phyloP scores from a whole-genome alignment of 2,113 vertebrate genomes.

The Caracal caracal region DNA sequence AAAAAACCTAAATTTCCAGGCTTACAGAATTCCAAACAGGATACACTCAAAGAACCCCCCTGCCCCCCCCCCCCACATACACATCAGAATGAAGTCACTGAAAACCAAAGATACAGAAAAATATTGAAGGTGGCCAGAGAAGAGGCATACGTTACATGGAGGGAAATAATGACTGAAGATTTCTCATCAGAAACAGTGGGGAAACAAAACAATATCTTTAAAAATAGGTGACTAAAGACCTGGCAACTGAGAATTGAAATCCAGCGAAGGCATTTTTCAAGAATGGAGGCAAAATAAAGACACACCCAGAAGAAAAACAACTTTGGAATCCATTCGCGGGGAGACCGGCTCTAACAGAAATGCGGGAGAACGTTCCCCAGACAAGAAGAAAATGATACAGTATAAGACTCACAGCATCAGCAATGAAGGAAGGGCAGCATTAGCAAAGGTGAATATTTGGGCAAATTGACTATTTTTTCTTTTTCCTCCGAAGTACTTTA shows the following conservation, averaged over 20 bases:
- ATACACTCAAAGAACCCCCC: conserved; percentile 2
- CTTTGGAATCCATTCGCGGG: not conserved
- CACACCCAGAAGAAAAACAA: not conserved
- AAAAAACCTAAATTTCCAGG: not conserved
- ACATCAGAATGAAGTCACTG: not conserved
- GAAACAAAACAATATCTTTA: not conserved
- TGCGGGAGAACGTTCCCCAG: not conserved
- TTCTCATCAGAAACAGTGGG: not conserved
- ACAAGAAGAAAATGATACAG: not conserved
- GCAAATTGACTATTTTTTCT: not conserved
- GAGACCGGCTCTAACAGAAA: not conserved
- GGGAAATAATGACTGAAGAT: not conserved
- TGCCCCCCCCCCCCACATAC: not conserved
- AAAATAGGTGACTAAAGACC: not conserved
- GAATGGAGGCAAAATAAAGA: conserved; percentile 35
- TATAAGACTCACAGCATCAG: not conserved
- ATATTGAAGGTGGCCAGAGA: not conserved
- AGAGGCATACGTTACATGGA: not conserved
- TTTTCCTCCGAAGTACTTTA: not conserved
- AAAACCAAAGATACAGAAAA: not conserved
- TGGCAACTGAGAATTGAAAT: not conserved
- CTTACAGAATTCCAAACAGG: not conserved
- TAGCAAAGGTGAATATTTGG: not conserved
- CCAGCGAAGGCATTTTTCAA: not conserved
- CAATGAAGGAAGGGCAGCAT: not conserved